These are phyloP conservation scores for Anguilla obscura DNA, from an alignment of 2,797 vertebrate species.

Conservation along the genomic window DNA sequence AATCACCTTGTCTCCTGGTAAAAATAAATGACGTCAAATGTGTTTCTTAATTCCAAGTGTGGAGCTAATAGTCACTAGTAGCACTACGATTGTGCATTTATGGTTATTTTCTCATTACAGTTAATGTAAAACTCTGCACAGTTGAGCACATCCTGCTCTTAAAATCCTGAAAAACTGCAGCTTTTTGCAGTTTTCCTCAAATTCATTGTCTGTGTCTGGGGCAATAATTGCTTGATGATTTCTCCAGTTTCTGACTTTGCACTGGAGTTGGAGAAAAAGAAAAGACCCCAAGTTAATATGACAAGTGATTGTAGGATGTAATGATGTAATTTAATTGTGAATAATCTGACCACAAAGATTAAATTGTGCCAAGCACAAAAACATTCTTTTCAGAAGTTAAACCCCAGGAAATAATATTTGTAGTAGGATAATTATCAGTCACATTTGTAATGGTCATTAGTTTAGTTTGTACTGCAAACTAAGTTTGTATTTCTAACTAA, in stretches of 20 bases:
- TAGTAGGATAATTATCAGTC: neutral
- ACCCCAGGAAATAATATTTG: neutral
- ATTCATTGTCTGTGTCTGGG: neutral
- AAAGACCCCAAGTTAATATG: neutral
- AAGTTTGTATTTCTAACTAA: neutral
- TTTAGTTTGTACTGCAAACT: no score
- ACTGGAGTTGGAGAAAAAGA: neutral
- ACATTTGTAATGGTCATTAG: neutral
- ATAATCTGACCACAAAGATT: neutral
- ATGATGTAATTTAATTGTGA: neutral
- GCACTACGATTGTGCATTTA: neutral
- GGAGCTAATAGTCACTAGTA: neutral
- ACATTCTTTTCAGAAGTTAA: neutral
- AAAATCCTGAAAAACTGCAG: neutral
- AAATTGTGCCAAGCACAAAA: neutral
- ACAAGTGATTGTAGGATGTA: neutral
- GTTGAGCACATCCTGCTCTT: neutral
- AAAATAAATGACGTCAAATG: neutral
- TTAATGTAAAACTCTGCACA: neutral
- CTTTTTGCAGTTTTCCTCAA: neutral
- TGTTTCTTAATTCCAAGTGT: neutral
- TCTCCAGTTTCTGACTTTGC: neutral
- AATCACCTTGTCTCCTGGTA: neutral
- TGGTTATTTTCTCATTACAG: constrained; percentile 8
- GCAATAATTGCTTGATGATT: neutral